Conservation (phyloP, 2,113 vertebrate species). For the Burhinus oedicnemus region DNA sequence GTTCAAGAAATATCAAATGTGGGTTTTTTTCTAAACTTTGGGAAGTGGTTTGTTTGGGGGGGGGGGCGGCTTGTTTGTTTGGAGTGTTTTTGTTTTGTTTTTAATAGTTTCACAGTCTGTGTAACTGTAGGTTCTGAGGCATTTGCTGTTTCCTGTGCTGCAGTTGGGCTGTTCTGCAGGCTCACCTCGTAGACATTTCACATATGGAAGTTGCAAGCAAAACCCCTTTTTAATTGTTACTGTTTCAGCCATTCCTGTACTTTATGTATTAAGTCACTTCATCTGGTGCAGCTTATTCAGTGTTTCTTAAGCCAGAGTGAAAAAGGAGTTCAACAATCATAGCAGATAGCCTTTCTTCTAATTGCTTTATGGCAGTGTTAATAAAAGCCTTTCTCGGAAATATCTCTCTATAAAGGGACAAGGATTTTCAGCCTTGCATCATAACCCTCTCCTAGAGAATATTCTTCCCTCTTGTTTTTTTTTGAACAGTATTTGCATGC, state of each 20-base stretch:
- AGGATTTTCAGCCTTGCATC: neutral
- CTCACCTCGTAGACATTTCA: neutral
- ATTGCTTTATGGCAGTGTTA: slow-evolving; percentile 10
- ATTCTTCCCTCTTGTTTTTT: slow-evolving; percentile 3
- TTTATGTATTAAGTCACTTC: neutral
- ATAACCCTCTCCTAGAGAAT: neutral
- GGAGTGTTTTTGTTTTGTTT: neutral
- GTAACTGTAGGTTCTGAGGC: neutral
- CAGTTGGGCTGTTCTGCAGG: neutral
- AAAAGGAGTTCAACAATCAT: neutral
- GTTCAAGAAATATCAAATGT: neutral
- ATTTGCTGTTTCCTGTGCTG: neutral
- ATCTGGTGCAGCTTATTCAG: neutral
- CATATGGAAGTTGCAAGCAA: neutral
- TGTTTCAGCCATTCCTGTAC: neutral
- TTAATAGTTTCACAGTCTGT: neutral
- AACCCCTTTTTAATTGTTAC: neutral
- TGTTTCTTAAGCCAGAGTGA: neutral
- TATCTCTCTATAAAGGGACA: neutral
- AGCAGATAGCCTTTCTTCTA: neutral
- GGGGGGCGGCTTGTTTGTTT: neutral
- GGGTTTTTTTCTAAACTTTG: neutral
- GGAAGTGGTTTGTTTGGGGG: neutral
- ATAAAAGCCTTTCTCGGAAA: slow-evolving; percentile 2
- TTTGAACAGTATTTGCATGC: slow-evolving; percentile 4